These are phyloP conservation scores for Cetoscarus ocellatus DNA, from an alignment of 2,797 vertebrate species.

Conservation along the genomic window DNA sequence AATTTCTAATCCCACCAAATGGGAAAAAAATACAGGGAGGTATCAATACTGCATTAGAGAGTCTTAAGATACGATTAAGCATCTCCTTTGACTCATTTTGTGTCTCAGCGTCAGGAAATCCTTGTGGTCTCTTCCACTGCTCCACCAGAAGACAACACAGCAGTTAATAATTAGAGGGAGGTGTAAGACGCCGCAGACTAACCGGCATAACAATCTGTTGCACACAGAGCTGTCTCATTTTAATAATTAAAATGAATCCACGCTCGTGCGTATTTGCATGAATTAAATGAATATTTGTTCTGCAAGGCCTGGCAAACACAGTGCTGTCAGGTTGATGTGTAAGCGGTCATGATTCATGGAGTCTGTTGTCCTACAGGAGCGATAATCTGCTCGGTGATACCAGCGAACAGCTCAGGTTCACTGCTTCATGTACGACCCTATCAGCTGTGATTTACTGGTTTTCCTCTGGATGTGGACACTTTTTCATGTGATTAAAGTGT, in stretches of 20 bases:
- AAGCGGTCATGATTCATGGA: conserved; percentile 34
- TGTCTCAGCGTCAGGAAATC: conserved; percentile 22
- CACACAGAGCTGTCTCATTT: conserved; percentile 56
- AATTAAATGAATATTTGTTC: conserved; percentile 71
- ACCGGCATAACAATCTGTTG: conserved; percentile 67
- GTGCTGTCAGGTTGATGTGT: conserved; percentile 21
- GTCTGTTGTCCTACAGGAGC: conserved; percentile 41
- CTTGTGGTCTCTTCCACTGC: conserved; percentile 13
- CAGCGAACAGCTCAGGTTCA: background rate
- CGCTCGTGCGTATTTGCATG: conserved; percentile 60
- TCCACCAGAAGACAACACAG: conserved; percentile 37
- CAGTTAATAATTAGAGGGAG: conserved; percentile 60
- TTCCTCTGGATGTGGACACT: conserved; percentile 2
- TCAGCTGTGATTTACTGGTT: conserved; percentile 31
- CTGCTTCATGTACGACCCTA: conserved; percentile 19
- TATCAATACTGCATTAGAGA: conserved; percentile 20
- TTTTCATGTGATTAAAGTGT: conserved; percentile 32
- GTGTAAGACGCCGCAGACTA: conserved; percentile 43
- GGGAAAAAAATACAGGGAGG: background rate
- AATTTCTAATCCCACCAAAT: too few relatives aligned
- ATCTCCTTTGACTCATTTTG: conserved; percentile 28
- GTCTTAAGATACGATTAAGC: background rate
- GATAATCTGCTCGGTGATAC: conserved; percentile 15
- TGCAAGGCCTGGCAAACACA: conserved; percentile 57
- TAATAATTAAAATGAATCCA: conserved; percentile 71